Evolutionary conservation across 1,140 invertebrate species (phyloP), one percentile per base, ranked within the genome.

Genomic region (Venturia canescens): DNA sequence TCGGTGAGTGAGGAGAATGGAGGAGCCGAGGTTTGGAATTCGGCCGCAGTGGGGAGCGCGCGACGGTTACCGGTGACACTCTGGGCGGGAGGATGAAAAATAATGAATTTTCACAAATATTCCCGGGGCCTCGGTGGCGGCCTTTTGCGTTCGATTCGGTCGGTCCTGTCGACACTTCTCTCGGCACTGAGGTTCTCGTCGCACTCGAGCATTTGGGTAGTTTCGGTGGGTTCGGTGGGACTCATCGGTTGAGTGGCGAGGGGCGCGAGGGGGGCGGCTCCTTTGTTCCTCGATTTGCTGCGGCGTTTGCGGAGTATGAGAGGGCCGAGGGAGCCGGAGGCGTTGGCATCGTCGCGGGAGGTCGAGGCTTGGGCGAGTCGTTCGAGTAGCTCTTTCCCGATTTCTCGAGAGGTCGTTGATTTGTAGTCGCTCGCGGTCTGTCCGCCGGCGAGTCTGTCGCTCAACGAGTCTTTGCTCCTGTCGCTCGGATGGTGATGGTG

Each of bases 281-380:
- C 93, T 87, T 94, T 94, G 69, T 93, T 93, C 57, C 95, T 91
- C 83, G 94, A 95, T 92, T 96, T 96, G 85, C 95, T 95, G 79
- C 95, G 92, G 83, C 95, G 91, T 86, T 96, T 96, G 57, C 94
- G 92, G 53, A 95, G 90, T 84, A 95, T 93, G 57, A 95, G 88
- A 44, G 94, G 94, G 18, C 95, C 95, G 76, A 96, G 91, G 83
- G 94, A 13, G 0, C 66, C 93, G 80, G 86, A 44, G 38, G 16
- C 87, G 21, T 83, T 83, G 0, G 85, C 85, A 26, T 89, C 88
- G 5, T 88, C 87, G 18, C 90, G 78, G 3, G 86, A 88, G 7
- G 90, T 94, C 92, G 87, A 93, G 88, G 87, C 93, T 89, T 88
- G 92, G 67, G 87, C 89, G 80, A 90, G 89, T 86, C 91, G 88